phyloP scores from a whole-genome alignment of 2,888 invertebrate species.

The Baccha elongata region DNA sequence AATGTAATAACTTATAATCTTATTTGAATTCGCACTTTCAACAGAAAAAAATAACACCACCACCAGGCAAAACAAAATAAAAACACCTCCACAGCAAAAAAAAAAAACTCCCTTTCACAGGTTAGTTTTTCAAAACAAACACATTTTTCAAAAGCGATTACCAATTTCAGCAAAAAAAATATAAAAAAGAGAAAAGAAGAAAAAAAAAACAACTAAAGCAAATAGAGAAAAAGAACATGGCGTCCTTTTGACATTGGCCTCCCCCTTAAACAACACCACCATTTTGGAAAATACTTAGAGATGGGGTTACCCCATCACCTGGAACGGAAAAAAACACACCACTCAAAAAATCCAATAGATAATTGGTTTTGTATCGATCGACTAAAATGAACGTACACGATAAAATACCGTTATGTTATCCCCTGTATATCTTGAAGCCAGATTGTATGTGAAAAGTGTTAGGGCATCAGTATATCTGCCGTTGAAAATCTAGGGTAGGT shows the following conservation, averaged over 20 bases:
- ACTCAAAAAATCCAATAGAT: slow-evolving; percentile 56
- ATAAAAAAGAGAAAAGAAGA: background rate
- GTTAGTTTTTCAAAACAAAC: slow-evolving; percentile 47
- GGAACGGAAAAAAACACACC: slow-evolving; percentile 7
- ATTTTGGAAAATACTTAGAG: slow-evolving; percentile 3
- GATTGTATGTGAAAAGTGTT: slow-evolving; percentile 30
- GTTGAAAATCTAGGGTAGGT: slow-evolving; percentile 33
- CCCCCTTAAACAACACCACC: background rate
- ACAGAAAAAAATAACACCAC: background rate
- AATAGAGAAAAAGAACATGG: slow-evolving; percentile 26
- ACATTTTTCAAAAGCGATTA: slow-evolving; percentile 57
- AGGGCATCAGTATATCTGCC: slow-evolving; percentile 14
- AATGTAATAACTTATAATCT: slow-evolving; percentile 56
- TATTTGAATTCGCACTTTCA: slow-evolving; percentile 57
- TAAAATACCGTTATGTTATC: background rate
- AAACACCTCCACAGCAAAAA: background rate
- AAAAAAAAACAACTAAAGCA: too few species aligned
- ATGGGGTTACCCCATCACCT: too few species aligned
- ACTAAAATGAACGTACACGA: background rate
- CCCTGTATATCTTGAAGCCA: slow-evolving; percentile 23
- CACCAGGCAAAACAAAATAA: background rate
- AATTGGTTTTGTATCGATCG: slow-evolving; percentile 66
- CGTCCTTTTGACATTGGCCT: slow-evolving; percentile 66
- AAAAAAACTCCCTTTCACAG: slow-evolving; percentile 15
- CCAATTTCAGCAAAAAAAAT: slow-evolving; percentile 47